These are phyloP conservation scores for Achlya flavicornis DNA, from an alignment of 2,888 invertebrate species.

Conservation along the genomic window DNA sequence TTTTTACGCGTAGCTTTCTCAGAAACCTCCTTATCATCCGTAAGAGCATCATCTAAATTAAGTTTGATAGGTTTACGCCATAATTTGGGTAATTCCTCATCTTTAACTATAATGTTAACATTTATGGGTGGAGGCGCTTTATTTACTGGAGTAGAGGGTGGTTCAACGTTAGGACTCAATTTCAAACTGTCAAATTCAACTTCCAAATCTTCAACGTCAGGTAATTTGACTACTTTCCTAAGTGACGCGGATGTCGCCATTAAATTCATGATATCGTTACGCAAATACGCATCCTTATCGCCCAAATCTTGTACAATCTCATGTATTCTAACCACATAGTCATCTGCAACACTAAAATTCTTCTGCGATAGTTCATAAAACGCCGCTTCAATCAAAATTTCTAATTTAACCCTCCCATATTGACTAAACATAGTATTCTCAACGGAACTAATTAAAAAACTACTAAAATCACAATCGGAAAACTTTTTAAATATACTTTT, in stretches of 20 bases:
- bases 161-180: conserved; percentile 40
- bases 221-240: conserved; percentile 36
- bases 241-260: conserved; percentile 54
- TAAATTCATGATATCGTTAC: conserved; percentile 61
- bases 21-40: conserved; percentile 37
- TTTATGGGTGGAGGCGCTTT: conserved; percentile 44
- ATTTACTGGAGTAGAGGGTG: conserved; percentile 51
- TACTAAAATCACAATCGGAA: conserved; percentile 33
- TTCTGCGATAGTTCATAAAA: conserved; percentile 57
- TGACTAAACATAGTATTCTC: conserved; percentile 33
- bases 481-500: conserved; percentile 28
- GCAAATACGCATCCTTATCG: conserved; percentile 40
- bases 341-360: conserved; percentile 50
- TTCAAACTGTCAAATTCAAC: conserved; percentile 52
- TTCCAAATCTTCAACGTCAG: conserved; percentile 37
- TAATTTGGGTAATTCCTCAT: conserved; percentile 63
- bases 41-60: conserved; percentile 53
- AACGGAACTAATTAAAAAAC: conserved; percentile 46
- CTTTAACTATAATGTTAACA: conserved; percentile 44
- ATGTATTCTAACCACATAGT: conserved; percentile 55
- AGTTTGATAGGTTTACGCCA: conserved; percentile 59
- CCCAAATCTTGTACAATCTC: conserved; percentile 51
- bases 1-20: conserved; percentile 34
- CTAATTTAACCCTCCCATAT: conserved; percentile 43
- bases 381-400: conserved; percentile 57